Conservation (phyloP, 2,888 invertebrate species). For the Strigamia crassipes region DNA sequence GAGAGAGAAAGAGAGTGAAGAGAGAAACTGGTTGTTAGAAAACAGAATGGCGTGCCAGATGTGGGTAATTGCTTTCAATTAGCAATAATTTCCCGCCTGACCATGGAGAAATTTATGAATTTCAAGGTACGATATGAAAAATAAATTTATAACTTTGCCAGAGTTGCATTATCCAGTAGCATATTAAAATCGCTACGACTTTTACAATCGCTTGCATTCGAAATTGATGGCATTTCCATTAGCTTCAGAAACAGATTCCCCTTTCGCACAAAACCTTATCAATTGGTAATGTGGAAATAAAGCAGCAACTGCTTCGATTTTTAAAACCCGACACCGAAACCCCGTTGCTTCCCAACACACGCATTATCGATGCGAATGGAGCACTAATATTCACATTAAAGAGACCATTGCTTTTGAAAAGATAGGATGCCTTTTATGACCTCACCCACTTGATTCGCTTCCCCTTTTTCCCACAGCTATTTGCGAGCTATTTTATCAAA, state of each 20-base stretch:
- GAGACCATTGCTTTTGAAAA: background rate
- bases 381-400: conserved; percentile 11
- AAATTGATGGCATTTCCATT: conserved; percentile 21
- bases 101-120: conserved; percentile 16
- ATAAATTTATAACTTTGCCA: background rate
- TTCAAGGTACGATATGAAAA: background rate
- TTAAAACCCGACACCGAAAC: background rate
- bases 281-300: conserved; percentile 12
- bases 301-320: conserved; percentile 16
- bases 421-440: background rate
- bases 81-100: conserved; percentile 21
- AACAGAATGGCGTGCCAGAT: conserved; percentile 21
- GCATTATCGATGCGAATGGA: background rate
- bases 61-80: conserved; percentile 16
- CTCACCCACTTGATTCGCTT: background rate
- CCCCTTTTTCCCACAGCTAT: background rate
- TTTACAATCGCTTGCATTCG: conserved; percentile 12
- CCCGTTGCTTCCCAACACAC: background rate
- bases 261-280: background rate
- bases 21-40: conserved; percentile 13
- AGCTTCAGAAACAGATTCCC: conserved; percentile 15
- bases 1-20: background rate
- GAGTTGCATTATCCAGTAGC: background rate
- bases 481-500: background rate
- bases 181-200: conserved; percentile 16